Conservation (phyloP, 2,797 vertebrate species). For the Falco concolor region DNA sequence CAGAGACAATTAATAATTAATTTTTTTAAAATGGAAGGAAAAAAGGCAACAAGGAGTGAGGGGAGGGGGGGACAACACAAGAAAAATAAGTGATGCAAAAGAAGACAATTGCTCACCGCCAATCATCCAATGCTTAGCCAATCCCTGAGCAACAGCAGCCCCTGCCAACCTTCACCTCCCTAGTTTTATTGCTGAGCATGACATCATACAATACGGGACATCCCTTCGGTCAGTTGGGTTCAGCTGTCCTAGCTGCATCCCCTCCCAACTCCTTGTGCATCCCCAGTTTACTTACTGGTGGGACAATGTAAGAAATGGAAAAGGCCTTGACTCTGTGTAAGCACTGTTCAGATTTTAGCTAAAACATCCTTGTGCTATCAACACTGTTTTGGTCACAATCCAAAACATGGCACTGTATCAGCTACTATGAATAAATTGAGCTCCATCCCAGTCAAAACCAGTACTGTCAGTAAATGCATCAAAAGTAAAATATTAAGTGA, state of each 20-base stretch:
- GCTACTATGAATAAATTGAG: background rate
- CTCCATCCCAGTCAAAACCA: background rate
- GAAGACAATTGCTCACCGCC: background rate
- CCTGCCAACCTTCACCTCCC: rapidly evolving
- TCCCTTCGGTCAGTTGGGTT: background rate
- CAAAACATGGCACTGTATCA: background rate
- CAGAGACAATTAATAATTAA: background rate
- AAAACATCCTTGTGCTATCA: background rate
- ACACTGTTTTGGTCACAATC: background rate
- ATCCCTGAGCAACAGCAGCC: rapidly evolving
- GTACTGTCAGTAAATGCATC: background rate
- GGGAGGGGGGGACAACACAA: too few species aligned
- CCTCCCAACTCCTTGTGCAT: rapidly evolving
- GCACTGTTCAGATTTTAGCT: background rate
- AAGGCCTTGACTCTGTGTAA: background rate
- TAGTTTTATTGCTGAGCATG: background rate
- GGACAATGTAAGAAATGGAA: rapidly evolving
- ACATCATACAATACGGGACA: rapidly evolving
- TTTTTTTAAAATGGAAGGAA: too few species aligned
- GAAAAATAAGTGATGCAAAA: background rate
- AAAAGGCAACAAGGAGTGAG: rapidly evolving
- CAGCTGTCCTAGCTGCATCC: background rate
- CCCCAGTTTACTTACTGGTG: rapidly evolving
- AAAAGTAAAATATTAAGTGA: background rate
- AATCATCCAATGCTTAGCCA: rapidly evolving